These are phyloP conservation scores for Bujurquina vittata DNA, from an alignment of 2,113 vertebrate genomes.

Conservation along the genomic window DNA sequence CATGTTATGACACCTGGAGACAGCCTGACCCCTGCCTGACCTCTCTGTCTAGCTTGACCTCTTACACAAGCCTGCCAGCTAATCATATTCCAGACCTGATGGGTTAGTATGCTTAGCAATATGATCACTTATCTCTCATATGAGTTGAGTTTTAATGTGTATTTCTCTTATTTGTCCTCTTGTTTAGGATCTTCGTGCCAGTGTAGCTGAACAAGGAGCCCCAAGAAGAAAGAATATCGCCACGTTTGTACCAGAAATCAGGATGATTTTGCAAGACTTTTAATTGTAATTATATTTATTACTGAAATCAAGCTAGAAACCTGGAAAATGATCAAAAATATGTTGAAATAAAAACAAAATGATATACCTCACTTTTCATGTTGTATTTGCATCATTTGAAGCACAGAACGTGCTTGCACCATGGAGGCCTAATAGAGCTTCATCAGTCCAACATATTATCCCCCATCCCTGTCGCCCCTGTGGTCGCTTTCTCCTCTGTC, in stretches of 20 bases:
- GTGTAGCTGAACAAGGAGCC: slow-evolving; percentile 1
- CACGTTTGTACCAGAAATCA: background rate
- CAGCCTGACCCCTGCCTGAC: slow-evolving; percentile 4
- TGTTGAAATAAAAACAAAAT: slow-evolving; percentile 39
- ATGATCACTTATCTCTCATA: background rate
- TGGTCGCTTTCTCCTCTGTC: slow-evolving; percentile 49
- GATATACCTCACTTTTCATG: background rate
- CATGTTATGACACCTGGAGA: slow-evolving; percentile 30
- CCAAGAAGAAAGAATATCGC: background rate
- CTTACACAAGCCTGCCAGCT: background rate
- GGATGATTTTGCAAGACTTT: background rate
- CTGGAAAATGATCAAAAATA: background rate
- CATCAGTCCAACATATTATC: slow-evolving; percentile 37
- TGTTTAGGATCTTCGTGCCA: slow-evolving; percentile 14
- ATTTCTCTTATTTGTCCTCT: slow-evolving; percentile 18
- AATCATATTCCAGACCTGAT: slow-evolving; percentile 13
- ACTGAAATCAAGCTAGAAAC: background rate
- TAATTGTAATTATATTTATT: background rate
- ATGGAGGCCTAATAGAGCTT: background rate
- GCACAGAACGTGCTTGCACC: background rate
- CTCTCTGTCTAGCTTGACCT: slow-evolving; percentile 27
- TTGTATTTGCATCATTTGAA: slow-evolving; percentile 35
- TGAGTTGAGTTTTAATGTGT: slow-evolving; percentile 1
- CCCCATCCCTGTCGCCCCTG: slow-evolving; percentile 6
- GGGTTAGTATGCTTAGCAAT: slow-evolving; percentile 17